phyloP scores from a whole-genome alignment of 2,113 vertebrate species.

The Rhinoderma darwinii region DNA sequence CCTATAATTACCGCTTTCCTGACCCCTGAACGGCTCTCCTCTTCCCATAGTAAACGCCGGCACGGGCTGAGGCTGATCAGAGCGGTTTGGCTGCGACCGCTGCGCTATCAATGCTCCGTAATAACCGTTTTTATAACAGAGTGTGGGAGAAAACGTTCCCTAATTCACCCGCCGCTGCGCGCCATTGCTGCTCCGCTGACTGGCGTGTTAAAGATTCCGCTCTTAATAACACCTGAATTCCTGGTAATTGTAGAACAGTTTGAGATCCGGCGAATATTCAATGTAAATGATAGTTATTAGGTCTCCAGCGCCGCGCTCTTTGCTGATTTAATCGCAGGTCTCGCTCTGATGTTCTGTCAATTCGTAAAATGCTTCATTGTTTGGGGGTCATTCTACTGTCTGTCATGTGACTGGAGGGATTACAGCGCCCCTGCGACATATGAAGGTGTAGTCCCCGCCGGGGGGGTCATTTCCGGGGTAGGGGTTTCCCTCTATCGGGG shows the following conservation, averaged over 20 bases:
- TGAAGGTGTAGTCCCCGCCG: too few species aligned
- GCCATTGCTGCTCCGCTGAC: slow-evolving; percentile 35
- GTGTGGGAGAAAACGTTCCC: slow-evolving; percentile 34
- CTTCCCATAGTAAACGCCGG: slow-evolving; percentile 10
- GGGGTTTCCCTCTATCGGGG: too few species aligned
- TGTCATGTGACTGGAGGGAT: slow-evolving; percentile 7
- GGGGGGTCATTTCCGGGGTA: too few species aligned
- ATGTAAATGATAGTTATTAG: slow-evolving; percentile 55
- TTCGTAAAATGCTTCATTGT: background rate
- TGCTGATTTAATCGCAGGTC: slow-evolving; percentile 38
- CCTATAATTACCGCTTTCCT: background rate
- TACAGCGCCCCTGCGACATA: background rate
- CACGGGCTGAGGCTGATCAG: background rate
- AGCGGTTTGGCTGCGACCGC: background rate
- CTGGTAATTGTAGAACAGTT: slow-evolving; percentile 50
- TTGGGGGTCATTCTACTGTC: background rate
- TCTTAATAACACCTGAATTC: slow-evolving; percentile 51
- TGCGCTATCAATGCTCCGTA: slow-evolving; percentile 36
- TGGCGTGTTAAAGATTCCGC: slow-evolving; percentile 8
- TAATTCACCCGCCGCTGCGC: slow-evolving; percentile 19
- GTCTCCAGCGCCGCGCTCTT: background rate
- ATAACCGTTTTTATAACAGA: slow-evolving; percentile 40
- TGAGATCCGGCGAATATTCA: slow-evolving; percentile 27
- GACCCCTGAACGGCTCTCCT: background rate
- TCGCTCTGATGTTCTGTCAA: background rate